Evolutionary conservation across 2,888 invertebrate genomes (phyloP).

Genomic region (Aphidius colemani): DNA sequence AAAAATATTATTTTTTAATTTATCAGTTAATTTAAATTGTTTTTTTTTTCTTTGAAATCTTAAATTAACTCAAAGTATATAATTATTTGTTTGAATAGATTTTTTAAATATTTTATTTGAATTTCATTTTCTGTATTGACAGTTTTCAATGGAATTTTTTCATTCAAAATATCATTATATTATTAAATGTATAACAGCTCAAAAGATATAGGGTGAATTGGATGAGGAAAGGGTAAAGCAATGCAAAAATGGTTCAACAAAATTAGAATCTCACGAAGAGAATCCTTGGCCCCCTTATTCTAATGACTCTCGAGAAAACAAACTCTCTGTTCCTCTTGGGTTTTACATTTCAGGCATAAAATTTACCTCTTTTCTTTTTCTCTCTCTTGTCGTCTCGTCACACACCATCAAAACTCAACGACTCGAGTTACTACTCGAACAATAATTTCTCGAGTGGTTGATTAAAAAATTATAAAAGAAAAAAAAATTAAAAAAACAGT

Average conservation of each 20-base stretch:
- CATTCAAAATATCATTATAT: too few relatives aligned
- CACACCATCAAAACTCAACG: neutral
- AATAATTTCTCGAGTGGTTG: conserved; percentile 17
- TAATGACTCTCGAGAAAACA: conserved; percentile 19
- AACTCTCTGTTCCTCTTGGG: neutral
- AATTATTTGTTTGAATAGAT: too few relatives aligned
- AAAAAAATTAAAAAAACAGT: neutral
- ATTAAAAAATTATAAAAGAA: conserved; percentile 4
- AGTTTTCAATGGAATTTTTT: too few relatives aligned
- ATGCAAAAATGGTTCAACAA: neutral
- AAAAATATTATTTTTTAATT: too few relatives aligned
- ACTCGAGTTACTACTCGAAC: neutral
- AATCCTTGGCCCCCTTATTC: conserved; percentile 22
- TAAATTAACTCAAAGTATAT: too few relatives aligned
- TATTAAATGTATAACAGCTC: too few relatives aligned
- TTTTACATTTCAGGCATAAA: neutral
- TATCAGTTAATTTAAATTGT: too few relatives aligned
- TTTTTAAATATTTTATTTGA: too few relatives aligned
- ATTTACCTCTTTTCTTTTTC: conserved; percentile 1
- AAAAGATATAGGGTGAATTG: too few relatives aligned
- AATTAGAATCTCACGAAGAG: conserved; percentile 3
- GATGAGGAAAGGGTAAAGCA: too few relatives aligned
- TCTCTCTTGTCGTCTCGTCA: neutral
- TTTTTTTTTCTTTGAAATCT: too few relatives aligned
- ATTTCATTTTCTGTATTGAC: too few relatives aligned